Conservation (phyloP, 64 coral and sea anemone species). For the Anthopleura sola region DNA sequence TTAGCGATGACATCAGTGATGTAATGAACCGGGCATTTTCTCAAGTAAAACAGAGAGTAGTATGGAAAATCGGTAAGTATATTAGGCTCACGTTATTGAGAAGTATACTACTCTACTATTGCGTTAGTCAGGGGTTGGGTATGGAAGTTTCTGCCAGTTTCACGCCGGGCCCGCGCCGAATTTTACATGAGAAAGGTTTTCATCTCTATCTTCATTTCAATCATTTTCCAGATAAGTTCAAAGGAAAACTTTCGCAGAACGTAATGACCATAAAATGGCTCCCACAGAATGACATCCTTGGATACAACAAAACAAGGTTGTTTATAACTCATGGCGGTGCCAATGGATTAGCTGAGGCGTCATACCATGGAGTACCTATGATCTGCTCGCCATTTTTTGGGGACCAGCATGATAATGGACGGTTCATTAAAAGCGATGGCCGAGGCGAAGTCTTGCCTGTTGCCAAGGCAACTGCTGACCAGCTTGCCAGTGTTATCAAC, state of each 20-base stretch:
- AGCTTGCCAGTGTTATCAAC: constrained; percentile 11
- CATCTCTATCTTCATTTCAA: not conserved
- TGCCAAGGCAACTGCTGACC: constrained; percentile 3
- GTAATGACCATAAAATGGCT: constrained; percentile 18
- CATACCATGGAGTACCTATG: constrained; percentile 54
- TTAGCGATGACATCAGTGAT: not conserved
- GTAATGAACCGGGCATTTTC: constrained; percentile 42
- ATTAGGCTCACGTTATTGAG: not conserved
- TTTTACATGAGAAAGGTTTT: not conserved
- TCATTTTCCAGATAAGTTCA: not conserved
- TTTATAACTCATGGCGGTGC: constrained; percentile 50
- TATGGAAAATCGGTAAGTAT: constrained; percentile 23
- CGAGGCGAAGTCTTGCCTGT: constrained; percentile 14
- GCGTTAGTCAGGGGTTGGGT: too few species aligned
- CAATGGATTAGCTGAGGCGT: constrained; percentile 38
- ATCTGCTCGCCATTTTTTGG: constrained; percentile 42
- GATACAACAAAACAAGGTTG: constrained; percentile 33
- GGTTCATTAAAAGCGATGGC: constrained; percentile 18
- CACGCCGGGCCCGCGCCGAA: too few species aligned
- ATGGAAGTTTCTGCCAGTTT: too few species aligned
- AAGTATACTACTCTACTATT: too few species aligned
- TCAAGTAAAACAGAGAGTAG: constrained; percentile 24
- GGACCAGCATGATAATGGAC: constrained; percentile 43
- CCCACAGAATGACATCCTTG: constrained; percentile 54
- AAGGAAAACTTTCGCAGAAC: not conserved